Percentiles rank a stretch among this genome's conserved stretches.
These are phyloP conservation scores for Oxyteleia sp. DNA, from an alignment of 2,888 invertebrate genomes.

Conservation along the genomic window DNA sequence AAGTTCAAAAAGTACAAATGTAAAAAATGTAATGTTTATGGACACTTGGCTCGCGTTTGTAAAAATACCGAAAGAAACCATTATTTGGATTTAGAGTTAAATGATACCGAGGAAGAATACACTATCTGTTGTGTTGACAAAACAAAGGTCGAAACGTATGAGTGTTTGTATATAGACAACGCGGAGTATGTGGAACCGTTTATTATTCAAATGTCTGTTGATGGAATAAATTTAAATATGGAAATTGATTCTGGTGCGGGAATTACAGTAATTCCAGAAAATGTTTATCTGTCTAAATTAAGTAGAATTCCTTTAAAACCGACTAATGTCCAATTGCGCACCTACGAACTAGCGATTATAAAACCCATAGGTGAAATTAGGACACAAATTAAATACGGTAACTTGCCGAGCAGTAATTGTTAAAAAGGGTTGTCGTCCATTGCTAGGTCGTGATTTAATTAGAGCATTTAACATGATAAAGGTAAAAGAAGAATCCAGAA, in stretches of 20 bases:
- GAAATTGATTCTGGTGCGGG: conserved; percentile 10
- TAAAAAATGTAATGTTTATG: conserved; percentile 10
- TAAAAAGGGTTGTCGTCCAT: too few species aligned
- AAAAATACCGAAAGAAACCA: not conserved
- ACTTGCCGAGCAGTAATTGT: too few species aligned
- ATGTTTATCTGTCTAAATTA: conserved; percentile 9
- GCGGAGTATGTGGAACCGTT: not conserved
- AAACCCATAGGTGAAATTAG: conserved; percentile 10
- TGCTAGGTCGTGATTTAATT: too few species aligned
- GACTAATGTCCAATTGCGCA: too few species aligned
- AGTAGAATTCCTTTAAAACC: too few species aligned
- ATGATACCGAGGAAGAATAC: not conserved
- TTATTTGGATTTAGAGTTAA: not conserved
- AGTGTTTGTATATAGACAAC: too few species aligned
- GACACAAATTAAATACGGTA: too few species aligned
- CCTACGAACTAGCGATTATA: conserved; percentile 8
- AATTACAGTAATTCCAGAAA: conserved; percentile 8
- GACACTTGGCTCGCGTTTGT: conserved; percentile 19
- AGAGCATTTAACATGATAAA: too few species aligned
- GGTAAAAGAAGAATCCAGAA: too few species aligned
- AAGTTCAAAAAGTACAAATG: conserved; percentile 21
- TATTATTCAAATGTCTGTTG: too few species aligned
- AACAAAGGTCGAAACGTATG: too few species aligned
- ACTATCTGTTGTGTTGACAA: not conserved
- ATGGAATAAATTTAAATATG: not conserved